Conservation (phyloP, 2,797 vertebrate species). For the Phrynocephalus vlangalii region DNA sequence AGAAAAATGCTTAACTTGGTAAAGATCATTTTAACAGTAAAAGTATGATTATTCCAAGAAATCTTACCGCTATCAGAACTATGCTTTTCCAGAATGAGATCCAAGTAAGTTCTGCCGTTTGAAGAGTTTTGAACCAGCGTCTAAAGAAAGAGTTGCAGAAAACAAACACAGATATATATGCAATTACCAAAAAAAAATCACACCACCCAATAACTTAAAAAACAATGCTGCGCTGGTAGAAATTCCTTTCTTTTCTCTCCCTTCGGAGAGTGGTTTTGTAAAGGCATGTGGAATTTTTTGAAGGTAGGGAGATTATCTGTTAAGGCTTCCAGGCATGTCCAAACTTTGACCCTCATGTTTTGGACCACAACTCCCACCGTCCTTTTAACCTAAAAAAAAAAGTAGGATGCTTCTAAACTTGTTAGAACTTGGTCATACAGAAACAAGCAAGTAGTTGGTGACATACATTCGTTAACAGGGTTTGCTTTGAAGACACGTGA, state of each 20-base stretch:
- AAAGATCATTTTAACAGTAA: background rate
- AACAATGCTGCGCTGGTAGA: too few species aligned
- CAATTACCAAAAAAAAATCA: background rate
- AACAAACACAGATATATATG: background rate
- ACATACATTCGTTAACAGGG: conserved; percentile 88
- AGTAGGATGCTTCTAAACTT: too few species aligned
- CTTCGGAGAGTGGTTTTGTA: too few species aligned
- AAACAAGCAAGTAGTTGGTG: background rate
- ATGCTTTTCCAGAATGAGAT: conserved; percentile 84
- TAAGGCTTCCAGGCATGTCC: too few species aligned
- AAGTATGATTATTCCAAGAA: background rate
- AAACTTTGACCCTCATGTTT: too few species aligned
- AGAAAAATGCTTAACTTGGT: background rate
- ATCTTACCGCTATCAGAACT: conserved; percentile 78
- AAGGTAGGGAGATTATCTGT: too few species aligned
- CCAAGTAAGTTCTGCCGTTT: conserved; percentile 79
- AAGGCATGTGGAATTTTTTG: too few species aligned
- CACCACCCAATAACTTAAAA: too few species aligned
- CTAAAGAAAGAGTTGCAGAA: conserved; percentile 74
- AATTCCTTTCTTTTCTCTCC: too few species aligned
- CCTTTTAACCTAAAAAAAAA: background rate
- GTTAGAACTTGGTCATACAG: background rate
- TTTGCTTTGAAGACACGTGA: conserved; percentile 89
- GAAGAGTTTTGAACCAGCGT: conserved; percentile 78
- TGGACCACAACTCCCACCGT: too few species aligned